These are phyloP conservation scores for Phyllotreta striolata DNA, from an alignment of 2,888 invertebrate genomes.

Conservation along the genomic window DNA sequence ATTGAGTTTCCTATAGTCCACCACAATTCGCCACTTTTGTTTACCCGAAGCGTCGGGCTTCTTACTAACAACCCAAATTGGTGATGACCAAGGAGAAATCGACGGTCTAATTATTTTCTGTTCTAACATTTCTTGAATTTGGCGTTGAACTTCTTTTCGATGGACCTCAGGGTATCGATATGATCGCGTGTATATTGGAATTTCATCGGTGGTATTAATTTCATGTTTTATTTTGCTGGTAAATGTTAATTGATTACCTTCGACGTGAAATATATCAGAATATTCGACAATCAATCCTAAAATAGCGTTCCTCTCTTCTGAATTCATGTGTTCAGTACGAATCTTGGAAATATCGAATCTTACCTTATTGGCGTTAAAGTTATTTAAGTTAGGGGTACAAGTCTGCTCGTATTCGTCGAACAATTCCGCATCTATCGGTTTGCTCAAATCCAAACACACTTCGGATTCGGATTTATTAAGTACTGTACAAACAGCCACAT, in stretches of 20 bases:
- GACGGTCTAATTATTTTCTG: slow-evolving; percentile 13
- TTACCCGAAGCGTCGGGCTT: slow-evolving; percentile 34
- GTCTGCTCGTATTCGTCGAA: too few relatives aligned
- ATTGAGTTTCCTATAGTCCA: slow-evolving; percentile 23
- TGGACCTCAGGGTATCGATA: too few relatives aligned
- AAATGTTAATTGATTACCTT: slow-evolving; percentile 22
- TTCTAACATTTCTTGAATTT: too few relatives aligned
- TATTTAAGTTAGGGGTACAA: too few relatives aligned
- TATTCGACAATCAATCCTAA: slow-evolving; percentile 13
- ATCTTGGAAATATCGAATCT: too few relatives aligned
- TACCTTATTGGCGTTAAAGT: too few relatives aligned
- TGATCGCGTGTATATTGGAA: neutral
- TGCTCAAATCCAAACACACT: neutral
- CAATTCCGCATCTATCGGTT: neutral
- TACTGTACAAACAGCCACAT: neutral
- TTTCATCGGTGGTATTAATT: slow-evolving; percentile 30
- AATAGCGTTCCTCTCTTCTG: slow-evolving; percentile 19
- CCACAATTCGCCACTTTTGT: slow-evolving; percentile 26
- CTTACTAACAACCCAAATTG: slow-evolving; percentile 33
- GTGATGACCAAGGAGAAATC: slow-evolving; percentile 29
- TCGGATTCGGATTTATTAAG: neutral
- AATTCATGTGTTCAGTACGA: slow-evolving; percentile 14
- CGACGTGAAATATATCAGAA: slow-evolving; percentile 27
- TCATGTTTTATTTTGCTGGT: slow-evolving; percentile 32
- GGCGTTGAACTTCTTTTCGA: too few relatives aligned